Percentiles rank a stretch among this genome's conserved stretches.
Conservation (phyloP, 2,888 invertebrate species). For the Amiota mariae region DNA sequence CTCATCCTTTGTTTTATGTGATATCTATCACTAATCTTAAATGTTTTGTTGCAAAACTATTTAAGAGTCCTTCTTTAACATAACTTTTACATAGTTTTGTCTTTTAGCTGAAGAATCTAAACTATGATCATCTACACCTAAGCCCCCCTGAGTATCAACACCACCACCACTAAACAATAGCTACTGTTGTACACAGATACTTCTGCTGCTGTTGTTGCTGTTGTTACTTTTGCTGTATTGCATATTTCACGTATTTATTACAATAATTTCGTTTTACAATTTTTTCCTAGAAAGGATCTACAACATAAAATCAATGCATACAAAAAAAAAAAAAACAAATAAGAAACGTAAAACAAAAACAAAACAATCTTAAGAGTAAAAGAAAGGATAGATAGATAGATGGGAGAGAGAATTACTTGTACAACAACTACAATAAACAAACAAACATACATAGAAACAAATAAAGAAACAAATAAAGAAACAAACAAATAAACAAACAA, state of each 20-base stretch:
- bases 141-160: not conserved
- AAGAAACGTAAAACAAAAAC: not conserved
- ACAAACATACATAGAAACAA: not conserved
- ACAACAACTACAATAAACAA: not conserved
- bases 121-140: not conserved
- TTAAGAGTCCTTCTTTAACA: no score
- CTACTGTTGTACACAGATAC: conserved; percentile 3
- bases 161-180: conserved; percentile 1
- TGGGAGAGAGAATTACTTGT: not conserved
- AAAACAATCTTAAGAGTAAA: conserved; percentile 33
- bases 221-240: no score
- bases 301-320: conserved; percentile 26
- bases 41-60: conserved; percentile 20
- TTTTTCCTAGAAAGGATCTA: conserved; percentile 62
- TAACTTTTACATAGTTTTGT: no score
- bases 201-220: not conserved
- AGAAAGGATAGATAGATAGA: conserved; percentile 54
- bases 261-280: conserved; percentile 64
- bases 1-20: no score
- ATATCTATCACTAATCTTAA: no score
- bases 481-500: conserved; percentile 12
- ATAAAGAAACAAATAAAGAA: not conserved
- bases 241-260: conserved; percentile 58
- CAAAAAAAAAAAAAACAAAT: not conserved
- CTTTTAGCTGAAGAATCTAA: no score